phyloP scores from a whole-genome alignment of 2,113 vertebrate genomes.

The Xiphophorus couchianus region DNA sequence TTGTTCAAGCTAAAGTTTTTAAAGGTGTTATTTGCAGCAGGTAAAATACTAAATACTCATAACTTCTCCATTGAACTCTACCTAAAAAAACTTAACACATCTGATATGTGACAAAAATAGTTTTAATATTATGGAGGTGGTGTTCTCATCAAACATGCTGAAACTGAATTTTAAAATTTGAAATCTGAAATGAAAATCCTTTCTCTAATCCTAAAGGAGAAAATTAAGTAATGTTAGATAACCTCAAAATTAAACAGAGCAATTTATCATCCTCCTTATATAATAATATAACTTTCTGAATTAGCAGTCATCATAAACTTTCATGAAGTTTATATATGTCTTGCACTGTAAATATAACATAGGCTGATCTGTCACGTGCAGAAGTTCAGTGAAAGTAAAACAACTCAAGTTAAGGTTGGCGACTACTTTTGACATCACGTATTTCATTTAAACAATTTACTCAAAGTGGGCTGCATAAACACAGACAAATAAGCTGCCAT shows the following conservation, averaged over 20 bases:
- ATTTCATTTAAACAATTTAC: conserved; percentile 5
- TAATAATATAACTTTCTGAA: neutral
- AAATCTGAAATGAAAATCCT: neutral
- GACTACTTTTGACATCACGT: neutral
- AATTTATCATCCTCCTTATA: neutral
- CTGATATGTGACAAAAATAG: neutral
- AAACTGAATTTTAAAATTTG: neutral
- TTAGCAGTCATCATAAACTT: neutral
- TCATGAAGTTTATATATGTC: neutral
- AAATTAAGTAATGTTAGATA: neutral
- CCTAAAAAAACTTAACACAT: neutral
- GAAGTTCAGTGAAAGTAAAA: neutral
- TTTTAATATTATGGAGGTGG: neutral
- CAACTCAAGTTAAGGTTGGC: neutral
- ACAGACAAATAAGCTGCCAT: neutral
- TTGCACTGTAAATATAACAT: neutral
- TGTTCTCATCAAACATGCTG: neutral
- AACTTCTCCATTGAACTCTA: neutral
- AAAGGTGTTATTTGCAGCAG: neutral
- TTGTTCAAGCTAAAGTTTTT: neutral
- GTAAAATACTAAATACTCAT: neutral
- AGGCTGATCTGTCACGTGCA: neutral
- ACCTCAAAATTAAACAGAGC: neutral
- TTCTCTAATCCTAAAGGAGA: neutral
- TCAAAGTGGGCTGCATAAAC: neutral